These are phyloP conservation scores for Nephila pilipes DNA, from an alignment of 1,140 invertebrate species.

Conservation along the genomic window DNA sequence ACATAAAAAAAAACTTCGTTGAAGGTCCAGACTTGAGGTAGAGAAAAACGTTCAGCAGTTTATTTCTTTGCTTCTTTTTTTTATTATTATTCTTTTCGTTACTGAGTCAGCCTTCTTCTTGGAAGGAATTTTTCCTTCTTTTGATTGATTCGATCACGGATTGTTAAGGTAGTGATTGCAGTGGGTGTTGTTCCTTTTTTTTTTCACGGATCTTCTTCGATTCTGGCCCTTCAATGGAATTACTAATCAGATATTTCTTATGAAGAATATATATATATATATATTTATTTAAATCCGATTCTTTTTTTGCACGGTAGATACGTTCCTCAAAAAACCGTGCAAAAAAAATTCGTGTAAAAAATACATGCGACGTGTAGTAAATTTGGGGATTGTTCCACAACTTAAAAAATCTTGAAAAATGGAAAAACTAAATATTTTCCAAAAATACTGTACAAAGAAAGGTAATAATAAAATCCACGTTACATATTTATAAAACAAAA, in stretches of 20 bases:
- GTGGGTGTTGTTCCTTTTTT: conserved; percentile 2
- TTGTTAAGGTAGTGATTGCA: conserved; percentile 8
- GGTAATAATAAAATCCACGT: too few species aligned
- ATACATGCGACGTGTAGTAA: too few species aligned
- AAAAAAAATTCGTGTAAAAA: too few species aligned
- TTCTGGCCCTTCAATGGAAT: neutral
- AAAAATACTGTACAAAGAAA: too few species aligned
- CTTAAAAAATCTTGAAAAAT: too few species aligned
- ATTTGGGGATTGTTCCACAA: too few species aligned
- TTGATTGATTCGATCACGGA: conserved; percentile 35
- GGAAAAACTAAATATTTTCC: too few species aligned
- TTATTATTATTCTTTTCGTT: neutral
- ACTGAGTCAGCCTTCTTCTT: neutral
- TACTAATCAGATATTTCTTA: neutral
- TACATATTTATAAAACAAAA: too few species aligned
- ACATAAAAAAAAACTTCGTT: conserved; percentile 63
- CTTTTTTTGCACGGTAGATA: too few species aligned
- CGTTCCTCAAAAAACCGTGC: too few species aligned
- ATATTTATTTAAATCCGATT: neutral
- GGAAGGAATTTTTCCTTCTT: neutral
- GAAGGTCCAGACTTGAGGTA: neutral
- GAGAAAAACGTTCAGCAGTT: neutral
- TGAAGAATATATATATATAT: neutral
- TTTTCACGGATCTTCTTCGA: neutral
- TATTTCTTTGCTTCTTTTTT: neutral